These are phyloP conservation scores for Chloropsis hardwickii DNA, from an alignment of 2,113 vertebrate species.

Conservation along the genomic window DNA sequence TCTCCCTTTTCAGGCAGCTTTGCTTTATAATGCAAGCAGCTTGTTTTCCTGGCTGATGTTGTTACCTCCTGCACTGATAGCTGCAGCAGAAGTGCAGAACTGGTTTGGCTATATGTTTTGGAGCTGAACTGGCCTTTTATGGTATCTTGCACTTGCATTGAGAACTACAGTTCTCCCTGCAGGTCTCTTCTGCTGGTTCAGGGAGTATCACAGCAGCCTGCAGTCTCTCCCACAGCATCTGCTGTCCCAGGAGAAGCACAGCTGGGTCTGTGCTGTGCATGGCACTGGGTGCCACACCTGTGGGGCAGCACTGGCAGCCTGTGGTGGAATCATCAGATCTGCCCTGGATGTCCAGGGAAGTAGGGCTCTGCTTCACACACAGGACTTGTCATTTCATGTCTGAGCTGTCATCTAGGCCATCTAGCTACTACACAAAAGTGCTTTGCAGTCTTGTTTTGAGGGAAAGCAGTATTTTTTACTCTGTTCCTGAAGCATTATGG, in stretches of 20 bases:
- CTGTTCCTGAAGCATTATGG: not conserved
- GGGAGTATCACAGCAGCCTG: not conserved
- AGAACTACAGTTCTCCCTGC: not conserved
- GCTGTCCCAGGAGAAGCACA: not conserved
- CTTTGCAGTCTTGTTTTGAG: not conserved
- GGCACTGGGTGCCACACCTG: not conserved
- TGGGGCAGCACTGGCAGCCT: not conserved
- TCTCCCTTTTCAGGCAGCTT: not conserved
- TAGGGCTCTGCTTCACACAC: not conserved
- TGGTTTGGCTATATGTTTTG: not conserved
- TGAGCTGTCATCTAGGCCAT: not conserved
- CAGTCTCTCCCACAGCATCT: fast-evolving
- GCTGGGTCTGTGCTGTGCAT: not conserved
- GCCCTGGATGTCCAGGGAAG: not conserved
- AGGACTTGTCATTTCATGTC: not conserved
- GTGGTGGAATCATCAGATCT: not conserved
- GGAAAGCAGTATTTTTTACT: not conserved
- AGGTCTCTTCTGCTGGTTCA: not conserved
- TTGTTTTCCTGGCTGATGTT: not conserved
- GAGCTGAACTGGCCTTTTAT: not conserved
- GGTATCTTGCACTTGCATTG: not conserved
- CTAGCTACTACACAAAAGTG: not conserved
- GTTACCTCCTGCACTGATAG: not conserved
- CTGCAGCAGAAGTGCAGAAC: not conserved
- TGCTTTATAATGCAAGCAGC: not conserved